Conservation (phyloP, 2,797 vertebrate genomes). For the Liasis olivaceus region DNA sequence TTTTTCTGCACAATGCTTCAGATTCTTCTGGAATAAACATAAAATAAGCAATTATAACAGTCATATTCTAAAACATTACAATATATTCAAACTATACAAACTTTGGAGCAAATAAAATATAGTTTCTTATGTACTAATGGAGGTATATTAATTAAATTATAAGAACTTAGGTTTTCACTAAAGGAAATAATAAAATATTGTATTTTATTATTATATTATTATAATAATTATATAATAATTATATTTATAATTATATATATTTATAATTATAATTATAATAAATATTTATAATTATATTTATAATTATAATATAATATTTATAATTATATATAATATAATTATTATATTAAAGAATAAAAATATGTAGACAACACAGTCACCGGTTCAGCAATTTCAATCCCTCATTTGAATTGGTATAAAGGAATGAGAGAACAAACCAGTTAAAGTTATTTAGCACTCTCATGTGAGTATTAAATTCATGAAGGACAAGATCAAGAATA, state of each 20-base stretch:
- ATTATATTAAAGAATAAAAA: background rate
- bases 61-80: background rate
- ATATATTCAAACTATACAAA: background rate
- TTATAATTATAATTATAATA: too few relatives aligned
- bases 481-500: background rate
- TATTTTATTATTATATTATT: too few relatives aligned
- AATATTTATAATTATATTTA: too few relatives aligned
- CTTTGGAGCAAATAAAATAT: background rate
- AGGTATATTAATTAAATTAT: background rate
- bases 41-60: too few relatives aligned
- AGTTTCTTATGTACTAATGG: background rate
- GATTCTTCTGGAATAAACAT: too few relatives aligned
- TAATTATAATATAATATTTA: too few relatives aligned
- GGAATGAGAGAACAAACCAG: background rate
- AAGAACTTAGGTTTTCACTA: background rate
- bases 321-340: too few relatives aligned
- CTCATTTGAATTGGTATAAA: background rate
- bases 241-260: too few relatives aligned
- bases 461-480: background rate
- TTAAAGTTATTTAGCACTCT: background rate
- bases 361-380: background rate
- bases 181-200: background rate
- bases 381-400: background rate
- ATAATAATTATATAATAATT: too few relatives aligned
- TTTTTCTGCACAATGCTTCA: too few relatives aligned